phyloP scores from a whole-genome alignment of 2,113 vertebrate species.

The Aldabrachelys gigantea region DNA sequence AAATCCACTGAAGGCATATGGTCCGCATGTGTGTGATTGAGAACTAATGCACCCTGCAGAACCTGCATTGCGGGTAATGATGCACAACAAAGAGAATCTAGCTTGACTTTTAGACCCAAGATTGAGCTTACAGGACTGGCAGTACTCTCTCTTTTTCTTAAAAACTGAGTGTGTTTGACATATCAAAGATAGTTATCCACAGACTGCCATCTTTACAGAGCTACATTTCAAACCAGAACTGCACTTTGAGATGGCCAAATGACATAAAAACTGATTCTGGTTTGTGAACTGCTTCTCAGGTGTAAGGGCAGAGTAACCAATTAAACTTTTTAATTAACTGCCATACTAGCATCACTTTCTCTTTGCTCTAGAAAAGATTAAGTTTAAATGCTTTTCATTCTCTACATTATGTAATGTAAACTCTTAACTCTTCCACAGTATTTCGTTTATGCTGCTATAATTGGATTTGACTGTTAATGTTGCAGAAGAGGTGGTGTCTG shows the following conservation, averaged over 20 bases:
- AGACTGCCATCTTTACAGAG: not conserved
- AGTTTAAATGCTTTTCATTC: not conserved
- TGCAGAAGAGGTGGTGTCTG: not conserved
- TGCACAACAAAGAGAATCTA: constrained; percentile 11
- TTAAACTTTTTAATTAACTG: not conserved
- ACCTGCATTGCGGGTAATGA: constrained; percentile 1
- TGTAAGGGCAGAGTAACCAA: not conserved
- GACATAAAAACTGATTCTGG: not conserved
- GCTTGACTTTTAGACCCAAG: not conserved
- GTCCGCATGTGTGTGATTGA: not conserved
- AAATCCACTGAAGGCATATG: not conserved
- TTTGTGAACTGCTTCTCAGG: not conserved
- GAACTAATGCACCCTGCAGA: constrained; percentile 18
- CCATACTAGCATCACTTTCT: not conserved
- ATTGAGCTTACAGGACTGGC: not conserved
- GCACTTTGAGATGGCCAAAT: not conserved
- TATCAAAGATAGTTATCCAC: not conserved
- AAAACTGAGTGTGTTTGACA: not conserved
- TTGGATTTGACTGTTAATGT: not conserved
- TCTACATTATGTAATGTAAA: not conserved
- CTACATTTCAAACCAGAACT: not conserved
- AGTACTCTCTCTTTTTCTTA: not conserved
- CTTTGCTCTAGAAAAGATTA: not conserved
- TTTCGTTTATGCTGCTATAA: not conserved
- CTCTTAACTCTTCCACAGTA: not conserved